phyloP scores from a whole-genome alignment of 2,113 vertebrate species.

The Panthera tigris region DNA sequence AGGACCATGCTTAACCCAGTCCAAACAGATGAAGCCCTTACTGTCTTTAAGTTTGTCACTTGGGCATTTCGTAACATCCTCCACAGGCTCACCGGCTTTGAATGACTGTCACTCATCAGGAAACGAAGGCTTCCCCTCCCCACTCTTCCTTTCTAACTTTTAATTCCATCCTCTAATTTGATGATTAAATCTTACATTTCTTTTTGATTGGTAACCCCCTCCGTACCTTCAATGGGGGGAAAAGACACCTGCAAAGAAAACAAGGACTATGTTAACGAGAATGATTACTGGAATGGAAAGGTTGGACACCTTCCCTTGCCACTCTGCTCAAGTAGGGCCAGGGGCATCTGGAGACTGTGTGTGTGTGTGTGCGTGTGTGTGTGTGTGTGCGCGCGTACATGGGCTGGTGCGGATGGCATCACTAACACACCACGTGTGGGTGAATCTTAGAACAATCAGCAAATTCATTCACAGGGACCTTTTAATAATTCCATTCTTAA shows the following conservation, averaged over 20 bases:
- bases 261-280: neutral
- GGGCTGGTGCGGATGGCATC: neutral
- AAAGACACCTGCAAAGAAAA: neutral
- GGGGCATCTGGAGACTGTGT: neutral
- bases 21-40: neutral
- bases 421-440: neutral
- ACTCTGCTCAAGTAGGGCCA: neutral
- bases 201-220: neutral
- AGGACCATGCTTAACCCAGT: neutral
- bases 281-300: neutral
- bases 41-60: neutral
- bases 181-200: constrained; percentile 11
- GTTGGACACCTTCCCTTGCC: neutral
- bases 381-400: no score
- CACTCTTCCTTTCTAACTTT: neutral
- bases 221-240: neutral
- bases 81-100: no score
- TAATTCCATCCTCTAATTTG: neutral
- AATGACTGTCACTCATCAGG: neutral
- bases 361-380: neutral
- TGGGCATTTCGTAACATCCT: neutral
- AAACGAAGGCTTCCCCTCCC: neutral
- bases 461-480: neutral
- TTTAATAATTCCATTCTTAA: neutral
- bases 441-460: neutral